Evolutionary conservation across 2,797 vertebrate species (phyloP), one percentile per base, ranked within the genome.

Genomic region (Catharus ustulatus): DNA sequence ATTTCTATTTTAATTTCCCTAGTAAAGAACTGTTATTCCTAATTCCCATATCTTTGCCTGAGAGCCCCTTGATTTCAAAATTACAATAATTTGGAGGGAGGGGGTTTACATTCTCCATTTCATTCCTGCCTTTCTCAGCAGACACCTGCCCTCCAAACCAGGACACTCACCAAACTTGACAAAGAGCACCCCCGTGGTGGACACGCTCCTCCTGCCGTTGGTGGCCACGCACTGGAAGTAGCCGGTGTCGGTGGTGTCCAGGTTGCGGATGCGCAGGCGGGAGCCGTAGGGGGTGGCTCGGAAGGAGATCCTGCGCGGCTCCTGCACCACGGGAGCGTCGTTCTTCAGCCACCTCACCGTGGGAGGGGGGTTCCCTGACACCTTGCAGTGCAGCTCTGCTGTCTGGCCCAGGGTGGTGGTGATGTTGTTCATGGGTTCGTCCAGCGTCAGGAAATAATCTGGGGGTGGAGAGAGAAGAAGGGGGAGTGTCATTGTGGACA

Each of bases 381-480:
- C 99, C 4, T 97, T 98, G 93, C 99, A 99, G 93, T 99, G 98
- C 80, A 99, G 98, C 91, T 99, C 99, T 0, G 99, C 99, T 0
- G 98, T 99, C 95, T 98, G 99, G 48, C 99, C 99, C 68, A 99
- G 97, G 1, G 99, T 99, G 2, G 99, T 99, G 83, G 99, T 99
- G 97, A 99, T 99, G 97, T 99, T 99, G 96, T 99, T 99, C 99
- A 99, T 99, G 4, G 99, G 99, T 23, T 98, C 98, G 15, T 99
- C 99, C 0, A 99, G 98, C 0, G 95, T 98, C 95, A 99, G 97
- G 97, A 98, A 99, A 91, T 98, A 97, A 96, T 97, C 97, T 98
- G 98, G 89, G 75, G 45, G 7, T 54, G 29, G 74, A 87, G 13
- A 87, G 48, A n/a, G 21, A 21, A 43, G 63, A 19, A 18, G 21